These are phyloP conservation scores for Pseudolycoriella hygida DNA, from an alignment of 2,888 invertebrate genomes.

Conservation along the genomic window DNA sequence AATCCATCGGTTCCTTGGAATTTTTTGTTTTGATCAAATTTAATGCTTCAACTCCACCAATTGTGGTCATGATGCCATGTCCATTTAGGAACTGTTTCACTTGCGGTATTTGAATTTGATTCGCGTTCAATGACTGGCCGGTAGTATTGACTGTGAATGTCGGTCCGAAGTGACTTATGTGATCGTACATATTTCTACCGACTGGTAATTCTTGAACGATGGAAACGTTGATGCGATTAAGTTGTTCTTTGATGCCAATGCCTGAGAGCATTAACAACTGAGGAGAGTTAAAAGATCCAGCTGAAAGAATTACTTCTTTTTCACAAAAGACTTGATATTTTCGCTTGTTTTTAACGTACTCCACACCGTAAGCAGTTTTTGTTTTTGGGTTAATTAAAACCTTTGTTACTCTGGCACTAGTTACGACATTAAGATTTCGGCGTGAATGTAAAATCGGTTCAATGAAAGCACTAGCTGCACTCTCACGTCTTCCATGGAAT, in stretches of 20 bases:
- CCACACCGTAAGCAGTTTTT: slow-evolving; percentile 48
- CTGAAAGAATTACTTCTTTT: slow-evolving; percentile 70
- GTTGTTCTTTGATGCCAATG: slow-evolving; percentile 35
- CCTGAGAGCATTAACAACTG: slow-evolving; percentile 83
- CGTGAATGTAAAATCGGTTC: slow-evolving; percentile 36
- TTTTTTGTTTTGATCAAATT: slow-evolving; percentile 40
- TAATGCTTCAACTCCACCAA: slow-evolving; percentile 49
- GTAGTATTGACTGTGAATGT: slow-evolving; percentile 24
- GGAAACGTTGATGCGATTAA: slow-evolving; percentile 35
- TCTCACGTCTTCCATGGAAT: slow-evolving; percentile 40
- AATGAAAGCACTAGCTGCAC: slow-evolving; percentile 45
- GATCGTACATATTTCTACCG: slow-evolving; percentile 44
- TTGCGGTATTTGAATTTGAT: slow-evolving; percentile 4
- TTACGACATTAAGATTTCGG: slow-evolving; percentile 48
- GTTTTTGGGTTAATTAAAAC: slow-evolving; percentile 43
- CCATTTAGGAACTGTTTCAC: slow-evolving; percentile 17
- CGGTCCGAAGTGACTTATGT: slow-evolving; percentile 27
- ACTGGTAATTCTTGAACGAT: slow-evolving; percentile 46
- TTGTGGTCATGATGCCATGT: slow-evolving; percentile 31
- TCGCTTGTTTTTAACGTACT: slow-evolving; percentile 37
- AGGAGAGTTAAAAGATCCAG: slow-evolving; percentile 76
- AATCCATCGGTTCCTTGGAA: slow-evolving; percentile 36
- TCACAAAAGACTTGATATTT: slow-evolving; percentile 36
- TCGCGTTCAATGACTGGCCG: slow-evolving; percentile 15
- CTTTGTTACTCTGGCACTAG: slow-evolving; percentile 43